phyloP scores from a whole-genome alignment of 1,140 invertebrate genomes.

The Nephotettix cincticeps region DNA sequence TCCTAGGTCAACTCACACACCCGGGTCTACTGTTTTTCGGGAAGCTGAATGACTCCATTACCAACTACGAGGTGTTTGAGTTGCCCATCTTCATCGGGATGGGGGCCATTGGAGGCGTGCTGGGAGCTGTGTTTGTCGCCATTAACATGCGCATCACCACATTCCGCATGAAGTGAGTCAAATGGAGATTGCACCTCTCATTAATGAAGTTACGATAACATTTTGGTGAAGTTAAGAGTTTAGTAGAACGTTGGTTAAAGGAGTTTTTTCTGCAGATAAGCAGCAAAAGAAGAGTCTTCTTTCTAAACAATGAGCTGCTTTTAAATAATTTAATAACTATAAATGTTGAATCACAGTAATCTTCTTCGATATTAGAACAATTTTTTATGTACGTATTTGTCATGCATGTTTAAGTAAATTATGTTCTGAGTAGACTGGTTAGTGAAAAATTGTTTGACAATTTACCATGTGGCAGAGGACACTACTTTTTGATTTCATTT shows the following conservation, averaged over 20 bases:
- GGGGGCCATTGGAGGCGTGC: slow-evolving; percentile 83
- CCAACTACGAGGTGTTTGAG: slow-evolving; percentile 82
- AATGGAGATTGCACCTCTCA: too few species aligned
- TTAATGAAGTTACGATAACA: too few species aligned
- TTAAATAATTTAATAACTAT: neutral
- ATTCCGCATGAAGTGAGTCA: slow-evolving; percentile 75
- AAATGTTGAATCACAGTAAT: too few species aligned
- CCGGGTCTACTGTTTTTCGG: slow-evolving; percentile 94
- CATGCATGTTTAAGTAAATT: too few species aligned
- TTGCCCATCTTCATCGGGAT: slow-evolving; percentile 90
- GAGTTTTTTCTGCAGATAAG: neutral
- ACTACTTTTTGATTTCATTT: too few species aligned
- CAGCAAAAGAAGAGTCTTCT: neutral
- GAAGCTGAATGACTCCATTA: slow-evolving; percentile 84
- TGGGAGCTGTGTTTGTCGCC: slow-evolving; percentile 93
- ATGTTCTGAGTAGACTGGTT: too few species aligned
- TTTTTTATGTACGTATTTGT: too few species aligned
- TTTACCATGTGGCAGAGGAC: too few species aligned
- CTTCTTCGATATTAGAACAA: too few species aligned
- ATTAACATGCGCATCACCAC: slow-evolving; percentile 90
- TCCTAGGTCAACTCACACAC: slow-evolving; percentile 56
- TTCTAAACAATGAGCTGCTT: neutral
- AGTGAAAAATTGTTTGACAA: too few species aligned
- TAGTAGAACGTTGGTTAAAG: too few species aligned
- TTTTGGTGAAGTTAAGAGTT: too few species aligned